Percentiles rank a stretch among this genome's conserved stretches.
phyloP scores from a whole-genome alignment of 2,797 vertebrate genomes.

The Eleutherodactylus coqui region DNA sequence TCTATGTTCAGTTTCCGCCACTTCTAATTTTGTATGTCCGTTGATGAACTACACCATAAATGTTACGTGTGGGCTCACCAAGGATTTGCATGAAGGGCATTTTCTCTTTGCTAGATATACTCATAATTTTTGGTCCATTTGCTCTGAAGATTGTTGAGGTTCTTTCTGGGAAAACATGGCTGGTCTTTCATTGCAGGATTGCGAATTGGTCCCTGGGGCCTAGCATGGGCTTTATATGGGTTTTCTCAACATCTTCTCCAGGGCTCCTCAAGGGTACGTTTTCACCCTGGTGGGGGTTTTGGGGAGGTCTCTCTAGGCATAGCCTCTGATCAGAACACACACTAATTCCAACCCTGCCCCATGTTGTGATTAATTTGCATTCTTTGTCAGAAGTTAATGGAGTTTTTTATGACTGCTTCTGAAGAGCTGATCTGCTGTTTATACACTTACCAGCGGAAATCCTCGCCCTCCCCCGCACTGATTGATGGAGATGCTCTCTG shows the following conservation, averaged over 20 bases:
- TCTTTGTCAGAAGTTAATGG: slow-evolving; percentile 99
- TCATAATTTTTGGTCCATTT: slow-evolving; percentile 10
- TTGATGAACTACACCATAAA: neutral
- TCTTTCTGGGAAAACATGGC: slow-evolving; percentile 10
- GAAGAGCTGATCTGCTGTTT: slow-evolving; percentile 99
- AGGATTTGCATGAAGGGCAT: neutral
- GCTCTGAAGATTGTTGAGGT: slow-evolving; percentile 9
- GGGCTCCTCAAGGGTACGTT: slow-evolving; percentile 38
- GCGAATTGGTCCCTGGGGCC: neutral
- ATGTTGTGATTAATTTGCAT: slow-evolving; percentile 99
- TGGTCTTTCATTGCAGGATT: slow-evolving; percentile 24
- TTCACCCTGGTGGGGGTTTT: slow-evolving; percentile 28
- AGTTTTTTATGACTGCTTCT: slow-evolving; percentile 97
- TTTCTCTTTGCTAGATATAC: neutral
- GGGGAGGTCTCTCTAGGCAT: slow-evolving; percentile 79
- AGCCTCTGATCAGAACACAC: slow-evolving; percentile 99
- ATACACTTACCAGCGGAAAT: slow-evolving; percentile 97
- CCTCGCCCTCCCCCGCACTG: slow-evolving; percentile 82
- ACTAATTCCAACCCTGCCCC: slow-evolving; percentile 99
- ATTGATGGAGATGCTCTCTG: slow-evolving; percentile 86
- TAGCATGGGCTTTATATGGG: slow-evolving; percentile 68
- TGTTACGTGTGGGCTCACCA: neutral
- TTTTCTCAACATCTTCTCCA: slow-evolving; percentile 73
- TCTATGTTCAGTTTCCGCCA: neutral
- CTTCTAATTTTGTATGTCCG: neutral